These are phyloP conservation scores for Erethizon dorsatum DNA, from an alignment of 2,797 vertebrate species.

Conservation along the genomic window DNA sequence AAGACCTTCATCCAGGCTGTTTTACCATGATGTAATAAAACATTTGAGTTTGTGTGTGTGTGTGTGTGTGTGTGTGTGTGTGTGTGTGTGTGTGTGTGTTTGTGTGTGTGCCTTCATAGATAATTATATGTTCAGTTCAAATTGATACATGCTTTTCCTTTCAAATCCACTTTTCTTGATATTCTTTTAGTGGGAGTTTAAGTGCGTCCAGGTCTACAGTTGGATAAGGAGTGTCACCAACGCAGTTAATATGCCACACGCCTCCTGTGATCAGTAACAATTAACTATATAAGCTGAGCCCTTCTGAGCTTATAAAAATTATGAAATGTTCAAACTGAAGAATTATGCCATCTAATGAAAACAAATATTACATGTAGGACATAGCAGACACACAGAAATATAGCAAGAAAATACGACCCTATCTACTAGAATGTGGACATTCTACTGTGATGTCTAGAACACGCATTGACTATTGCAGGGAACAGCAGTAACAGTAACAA, in stretches of 20 bases:
- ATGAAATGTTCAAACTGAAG: constrained; percentile 33
- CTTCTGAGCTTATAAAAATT: constrained; percentile 20
- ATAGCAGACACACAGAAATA: background rate
- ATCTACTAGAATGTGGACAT: background rate
- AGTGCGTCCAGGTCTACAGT: background rate
- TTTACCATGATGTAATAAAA: background rate
- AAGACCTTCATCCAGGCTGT: background rate
- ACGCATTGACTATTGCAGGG: background rate
- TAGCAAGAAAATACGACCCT: background rate
- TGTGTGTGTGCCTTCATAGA: background rate
- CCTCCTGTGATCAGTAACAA: background rate
- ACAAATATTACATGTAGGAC: background rate
- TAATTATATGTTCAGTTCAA: background rate
- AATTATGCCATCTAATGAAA: constrained; percentile 8
- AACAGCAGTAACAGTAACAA: background rate
- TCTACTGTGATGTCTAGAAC: background rate
- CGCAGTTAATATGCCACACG: background rate
- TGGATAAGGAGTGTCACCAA: background rate
- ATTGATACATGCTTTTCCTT: background rate
- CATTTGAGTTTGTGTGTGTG: background rate
- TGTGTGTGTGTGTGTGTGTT: background rate
- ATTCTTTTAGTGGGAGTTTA: constrained; percentile 1
- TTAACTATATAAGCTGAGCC: background rate
- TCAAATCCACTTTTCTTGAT: background rate
- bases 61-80: too few species aligned